Evolutionary conservation across 2,797 vertebrate species (phyloP).

Genomic region (Echeneis naucrates): DNA sequence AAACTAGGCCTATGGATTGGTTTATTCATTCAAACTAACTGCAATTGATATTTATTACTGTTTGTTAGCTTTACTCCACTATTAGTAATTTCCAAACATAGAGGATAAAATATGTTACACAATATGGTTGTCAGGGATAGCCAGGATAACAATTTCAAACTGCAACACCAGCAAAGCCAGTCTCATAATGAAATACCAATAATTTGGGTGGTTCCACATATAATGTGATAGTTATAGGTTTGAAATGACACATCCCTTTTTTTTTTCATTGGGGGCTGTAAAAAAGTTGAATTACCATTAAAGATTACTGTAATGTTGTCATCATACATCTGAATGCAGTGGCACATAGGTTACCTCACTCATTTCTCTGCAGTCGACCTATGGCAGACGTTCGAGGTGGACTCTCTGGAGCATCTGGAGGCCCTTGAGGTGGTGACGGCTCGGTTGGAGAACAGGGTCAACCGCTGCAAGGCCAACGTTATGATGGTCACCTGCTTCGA

Average conservation of each 20-base stretch:
- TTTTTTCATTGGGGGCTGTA: too few species aligned
- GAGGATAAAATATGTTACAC: too few species aligned
- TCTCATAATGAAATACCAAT: not conserved
- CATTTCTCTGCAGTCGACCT: conserved; percentile 86
- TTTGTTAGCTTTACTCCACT: not conserved
- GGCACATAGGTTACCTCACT: not conserved
- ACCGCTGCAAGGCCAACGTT: conserved; percentile 92
- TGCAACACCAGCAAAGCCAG: not conserved
- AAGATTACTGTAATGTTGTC: not conserved
- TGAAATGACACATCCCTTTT: too few species aligned
- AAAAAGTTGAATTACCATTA: not conserved
- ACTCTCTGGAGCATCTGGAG: conserved; percentile 93
- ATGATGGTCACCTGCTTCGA: conserved; percentile 96
- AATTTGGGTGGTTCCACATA: not conserved
- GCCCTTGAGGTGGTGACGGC: conserved; percentile 90
- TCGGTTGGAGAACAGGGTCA: conserved; percentile 89
- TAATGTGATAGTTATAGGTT: too few species aligned
- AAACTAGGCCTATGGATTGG: too few species aligned
- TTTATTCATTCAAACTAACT: not conserved
- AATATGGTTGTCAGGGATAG: not conserved
- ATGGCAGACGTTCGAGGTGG: conserved; percentile 92
- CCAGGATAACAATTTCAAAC: not conserved
- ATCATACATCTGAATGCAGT: not conserved
- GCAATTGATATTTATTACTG: not conserved
- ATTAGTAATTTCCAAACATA: not conserved